Evolutionary conservation across 1,140 invertebrate genomes (phyloP).

Genomic region (Spodoptera litura): DNA sequence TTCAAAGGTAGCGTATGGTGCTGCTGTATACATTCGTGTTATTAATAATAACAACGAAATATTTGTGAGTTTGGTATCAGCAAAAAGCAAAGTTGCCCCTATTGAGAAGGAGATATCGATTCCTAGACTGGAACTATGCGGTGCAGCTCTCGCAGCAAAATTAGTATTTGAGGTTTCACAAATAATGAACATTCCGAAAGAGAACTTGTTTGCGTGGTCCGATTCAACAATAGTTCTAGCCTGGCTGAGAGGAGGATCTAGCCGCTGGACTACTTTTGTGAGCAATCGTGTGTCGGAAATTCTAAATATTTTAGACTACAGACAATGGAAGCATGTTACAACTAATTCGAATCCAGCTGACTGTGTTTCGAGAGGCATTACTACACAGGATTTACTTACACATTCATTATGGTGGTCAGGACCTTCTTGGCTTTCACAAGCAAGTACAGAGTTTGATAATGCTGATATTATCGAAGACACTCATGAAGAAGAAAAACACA

Average conservation of each 20-base stretch:
- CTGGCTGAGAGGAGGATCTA: background rate
- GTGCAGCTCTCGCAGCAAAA: conserved; percentile 3
- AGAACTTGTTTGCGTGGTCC: background rate
- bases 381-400: background rate
- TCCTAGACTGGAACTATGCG: background rate
- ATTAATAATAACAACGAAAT: background rate
- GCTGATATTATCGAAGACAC: background rate
- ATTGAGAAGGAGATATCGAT: conserved; percentile 19
- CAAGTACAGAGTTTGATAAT: background rate
- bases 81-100: conserved; percentile 3
- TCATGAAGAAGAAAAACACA: conserved; percentile 5
- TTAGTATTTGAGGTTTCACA: conserved; percentile 6
- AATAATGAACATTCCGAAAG: conserved; percentile 1
- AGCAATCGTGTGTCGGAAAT: conserved; percentile 7
- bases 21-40: conserved; percentile 14
- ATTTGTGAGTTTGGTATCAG: background rate
- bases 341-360: conserved; percentile 1
- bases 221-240: conserved; percentile 13
- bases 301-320: background rate
- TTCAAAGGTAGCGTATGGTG: background rate
- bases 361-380: background rate
- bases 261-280: background rate
- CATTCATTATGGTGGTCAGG: conserved; percentile 8
- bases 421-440: background rate
- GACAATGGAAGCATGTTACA: background rate